phyloP scores from a whole-genome alignment of 2,888 invertebrate genomes.

The Diogma glabrata region DNA sequence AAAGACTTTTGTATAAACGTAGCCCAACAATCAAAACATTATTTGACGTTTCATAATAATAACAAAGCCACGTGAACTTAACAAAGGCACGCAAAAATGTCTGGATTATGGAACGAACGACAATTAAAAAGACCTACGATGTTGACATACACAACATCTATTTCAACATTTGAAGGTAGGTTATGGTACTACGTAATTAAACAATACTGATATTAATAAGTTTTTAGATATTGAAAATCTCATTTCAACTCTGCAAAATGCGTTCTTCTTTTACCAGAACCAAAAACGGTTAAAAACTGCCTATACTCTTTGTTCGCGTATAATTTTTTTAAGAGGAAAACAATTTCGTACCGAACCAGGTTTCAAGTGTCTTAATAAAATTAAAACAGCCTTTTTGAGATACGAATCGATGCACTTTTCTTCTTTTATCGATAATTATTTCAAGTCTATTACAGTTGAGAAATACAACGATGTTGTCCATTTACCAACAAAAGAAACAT shows the following conservation, averaged over 20 bases:
- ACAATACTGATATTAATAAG: no score
- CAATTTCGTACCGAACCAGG: conserved; percentile 4
- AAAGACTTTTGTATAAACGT: no score
- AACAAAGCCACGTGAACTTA: no score
- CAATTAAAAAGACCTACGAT: not conserved
- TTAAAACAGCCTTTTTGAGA: not conserved
- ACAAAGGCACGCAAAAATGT: no score
- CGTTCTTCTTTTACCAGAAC: not conserved
- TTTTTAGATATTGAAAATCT: not conserved
- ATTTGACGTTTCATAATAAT: no score
- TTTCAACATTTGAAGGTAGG: not conserved
- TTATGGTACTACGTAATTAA: no score
- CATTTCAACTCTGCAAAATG: not conserved
- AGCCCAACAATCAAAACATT: no score
- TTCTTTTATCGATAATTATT: not conserved
- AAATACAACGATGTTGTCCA: not conserved
- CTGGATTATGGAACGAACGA: conserved; percentile 3
- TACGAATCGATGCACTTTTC: not conserved
- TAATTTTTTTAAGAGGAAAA: not conserved
- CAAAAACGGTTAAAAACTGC: not conserved
- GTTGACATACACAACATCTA: not conserved
- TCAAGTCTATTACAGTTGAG: not conserved
- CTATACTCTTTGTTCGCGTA: not conserved
- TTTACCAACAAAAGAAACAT: conserved; percentile 1
- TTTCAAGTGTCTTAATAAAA: not conserved